A percentile compares a stretch with the other conserved stretches of the same genome.
These are phyloP conservation scores for Sinelater perroti DNA, from an alignment of 2,888 invertebrate genomes.

Conservation along the genomic window DNA sequence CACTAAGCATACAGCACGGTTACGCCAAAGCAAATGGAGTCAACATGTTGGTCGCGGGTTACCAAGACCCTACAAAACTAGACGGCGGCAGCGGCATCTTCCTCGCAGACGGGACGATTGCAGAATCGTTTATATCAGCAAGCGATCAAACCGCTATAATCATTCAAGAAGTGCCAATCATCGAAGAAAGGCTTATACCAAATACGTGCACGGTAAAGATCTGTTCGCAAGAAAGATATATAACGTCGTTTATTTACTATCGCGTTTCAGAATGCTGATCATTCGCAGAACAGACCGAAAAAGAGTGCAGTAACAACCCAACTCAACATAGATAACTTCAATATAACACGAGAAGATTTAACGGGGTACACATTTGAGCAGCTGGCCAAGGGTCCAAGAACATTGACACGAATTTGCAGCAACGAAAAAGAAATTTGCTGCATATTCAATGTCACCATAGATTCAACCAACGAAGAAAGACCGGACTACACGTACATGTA, in stretches of 20 bases:
- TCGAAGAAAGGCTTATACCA: conserved; percentile 13
- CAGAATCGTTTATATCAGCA: conserved; percentile 40
- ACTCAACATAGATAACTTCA: conserved; percentile 25
- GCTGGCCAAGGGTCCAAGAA: conserved; percentile 32
- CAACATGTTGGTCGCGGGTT: conserved; percentile 45
- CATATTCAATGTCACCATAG: conserved; percentile 34
- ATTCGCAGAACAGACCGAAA: not conserved
- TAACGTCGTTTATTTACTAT: not conserved
- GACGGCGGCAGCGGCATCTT: conserved; percentile 48
- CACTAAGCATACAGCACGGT: conserved; percentile 46
- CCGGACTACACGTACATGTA: conserved; percentile 37
- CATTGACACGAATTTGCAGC: conserved; percentile 33
- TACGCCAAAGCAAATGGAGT: conserved; percentile 47
- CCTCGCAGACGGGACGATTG: conserved; percentile 40
- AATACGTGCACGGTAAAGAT: conserved; percentile 26
- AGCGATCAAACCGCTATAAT: conserved; percentile 34
- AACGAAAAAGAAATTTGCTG: conserved; percentile 39
- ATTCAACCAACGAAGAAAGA: conserved; percentile 5
- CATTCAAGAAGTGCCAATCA: conserved; percentile 42
- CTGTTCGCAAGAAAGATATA: not conserved
- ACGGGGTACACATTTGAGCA: conserved; percentile 27
- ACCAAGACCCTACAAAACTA: conserved; percentile 38
- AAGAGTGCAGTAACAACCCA: not conserved
- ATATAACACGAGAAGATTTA: conserved; percentile 33
- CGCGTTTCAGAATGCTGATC: not conserved